These are phyloP conservation scores for Noctua comes DNA, from an alignment of 2,888 invertebrate genomes.

Conservation along the genomic window DNA sequence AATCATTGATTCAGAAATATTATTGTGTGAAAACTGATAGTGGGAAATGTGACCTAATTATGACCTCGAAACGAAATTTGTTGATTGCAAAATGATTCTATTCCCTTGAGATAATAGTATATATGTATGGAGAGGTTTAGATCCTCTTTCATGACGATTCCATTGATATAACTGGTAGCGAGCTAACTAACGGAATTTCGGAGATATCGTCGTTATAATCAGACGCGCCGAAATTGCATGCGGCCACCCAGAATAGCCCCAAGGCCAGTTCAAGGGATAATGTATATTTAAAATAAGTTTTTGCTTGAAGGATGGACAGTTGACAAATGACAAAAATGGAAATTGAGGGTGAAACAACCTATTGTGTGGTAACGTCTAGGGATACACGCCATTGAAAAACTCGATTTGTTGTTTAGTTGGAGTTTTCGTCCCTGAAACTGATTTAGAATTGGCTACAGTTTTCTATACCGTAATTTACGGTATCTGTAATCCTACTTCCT, in stretches of 20 bases:
- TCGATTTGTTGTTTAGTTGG: not conserved
- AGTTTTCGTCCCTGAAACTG: not conserved
- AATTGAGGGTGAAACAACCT: constrained; percentile 22
- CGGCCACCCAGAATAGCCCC: too few species aligned
- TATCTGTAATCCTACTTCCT: not conserved
- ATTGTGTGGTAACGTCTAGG: constrained; percentile 38
- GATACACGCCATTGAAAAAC: constrained; percentile 9
- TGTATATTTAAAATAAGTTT: not conserved
- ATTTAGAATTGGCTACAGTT: not conserved
- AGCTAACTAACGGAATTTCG: too few species aligned
- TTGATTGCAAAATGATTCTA: not conserved
- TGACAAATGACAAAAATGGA: too few species aligned
- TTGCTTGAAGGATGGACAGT: too few species aligned
- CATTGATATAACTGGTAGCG: too few species aligned
- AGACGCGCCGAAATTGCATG: too few species aligned
- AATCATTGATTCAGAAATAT: too few species aligned
- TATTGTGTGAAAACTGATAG: too few species aligned
- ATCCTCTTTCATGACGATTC: not conserved
- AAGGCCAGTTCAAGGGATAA: too few species aligned
- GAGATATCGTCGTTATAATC: too few species aligned
- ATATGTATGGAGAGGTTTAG: not conserved
- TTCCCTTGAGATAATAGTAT: not conserved
- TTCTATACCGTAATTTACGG: not conserved
- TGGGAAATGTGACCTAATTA: too few species aligned
- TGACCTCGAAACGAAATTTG: too few species aligned